Conservation (phyloP, 2,797 vertebrate species). For the Lithobates pipiens region DNA sequence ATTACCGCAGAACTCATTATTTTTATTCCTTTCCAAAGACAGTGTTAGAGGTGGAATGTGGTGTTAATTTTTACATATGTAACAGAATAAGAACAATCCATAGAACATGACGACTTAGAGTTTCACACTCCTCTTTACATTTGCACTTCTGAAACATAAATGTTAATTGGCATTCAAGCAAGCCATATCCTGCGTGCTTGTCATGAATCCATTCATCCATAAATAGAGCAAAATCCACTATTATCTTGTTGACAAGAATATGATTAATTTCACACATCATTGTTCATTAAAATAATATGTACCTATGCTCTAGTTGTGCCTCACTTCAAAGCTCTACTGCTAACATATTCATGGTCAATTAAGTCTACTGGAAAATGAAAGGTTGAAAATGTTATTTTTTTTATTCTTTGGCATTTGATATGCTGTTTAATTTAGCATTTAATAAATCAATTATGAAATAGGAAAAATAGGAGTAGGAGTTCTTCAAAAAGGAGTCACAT, state of each 20-base stretch:
- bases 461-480: constrained; percentile 6
- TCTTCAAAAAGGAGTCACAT: background rate
- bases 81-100: constrained; percentile 10
- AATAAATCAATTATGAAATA: constrained; percentile 61
- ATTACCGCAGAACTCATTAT: constrained; percentile 40
- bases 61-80: constrained; percentile 34
- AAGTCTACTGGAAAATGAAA: constrained; percentile 64
- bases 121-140: constrained; percentile 25
- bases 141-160: constrained; percentile 61
- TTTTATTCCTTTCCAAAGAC: background rate
- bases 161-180: constrained; percentile 62
- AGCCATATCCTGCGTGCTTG: constrained; percentile 52
- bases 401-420: constrained; percentile 59
- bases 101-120: background rate
- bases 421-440: constrained; percentile 62
- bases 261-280: constrained; percentile 71
- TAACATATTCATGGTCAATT: constrained; percentile 71
- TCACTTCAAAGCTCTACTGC: constrained; percentile 66
- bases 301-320: constrained; percentile 64
- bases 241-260: constrained; percentile 72
- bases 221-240: constrained; percentile 67
- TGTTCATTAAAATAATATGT: constrained; percentile 74
- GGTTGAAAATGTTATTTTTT: constrained; percentile 60
- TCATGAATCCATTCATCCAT: constrained; percentile 61
- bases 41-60: constrained; percentile 23